A percentile compares a stretch with the other conserved stretches of the same genome.
phyloP scores from a whole-genome alignment of 1,140 invertebrate species.

The Hylaeus volcanicus region DNA sequence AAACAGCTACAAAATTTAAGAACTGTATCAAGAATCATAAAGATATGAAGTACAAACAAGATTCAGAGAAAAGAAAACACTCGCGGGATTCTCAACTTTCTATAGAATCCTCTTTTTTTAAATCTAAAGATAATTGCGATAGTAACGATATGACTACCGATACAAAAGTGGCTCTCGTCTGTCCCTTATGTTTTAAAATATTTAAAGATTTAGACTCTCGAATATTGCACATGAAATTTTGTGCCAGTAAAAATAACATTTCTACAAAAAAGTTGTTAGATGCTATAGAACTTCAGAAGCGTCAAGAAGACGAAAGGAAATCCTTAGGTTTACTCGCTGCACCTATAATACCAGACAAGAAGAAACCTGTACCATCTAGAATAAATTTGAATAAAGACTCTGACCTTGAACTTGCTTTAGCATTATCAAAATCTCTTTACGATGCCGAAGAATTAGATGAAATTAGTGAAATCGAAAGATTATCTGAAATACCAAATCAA shows the following conservation, averaged over 20 bases:
- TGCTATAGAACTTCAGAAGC: constrained; percentile 78
- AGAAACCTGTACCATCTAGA: constrained; percentile 59
- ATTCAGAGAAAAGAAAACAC: constrained; percentile 36
- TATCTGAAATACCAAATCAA: constrained; percentile 57
- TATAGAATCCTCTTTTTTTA: constrained; percentile 75
- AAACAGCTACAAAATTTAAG: constrained; percentile 28
- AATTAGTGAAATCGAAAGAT: constrained; percentile 68
- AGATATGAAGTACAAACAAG: constrained; percentile 22
- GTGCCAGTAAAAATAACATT: constrained; percentile 78
- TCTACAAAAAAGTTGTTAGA: constrained; percentile 76
- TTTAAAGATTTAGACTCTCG: constrained; percentile 69
- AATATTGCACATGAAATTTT: constrained; percentile 78
- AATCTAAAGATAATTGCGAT: constrained; percentile 44
- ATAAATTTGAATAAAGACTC: constrained; percentile 68
- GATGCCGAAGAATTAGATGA: constrained; percentile 75
- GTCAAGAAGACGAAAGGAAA: constrained; percentile 77
- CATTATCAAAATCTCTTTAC: constrained; percentile 79
- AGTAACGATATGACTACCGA: constrained; percentile 4
- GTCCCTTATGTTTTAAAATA: constrained; percentile 78
- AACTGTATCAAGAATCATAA: constrained; percentile 41
- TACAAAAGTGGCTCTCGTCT: constrained; percentile 66
- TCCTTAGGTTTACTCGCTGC: constrained; percentile 76
- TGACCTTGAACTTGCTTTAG: constrained; percentile 79
- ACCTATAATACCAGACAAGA: constrained; percentile 70
- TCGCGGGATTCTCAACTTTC: constrained; percentile 43